Percentiles rank a stretch among this genome's conserved stretches.
Conservation (phyloP, 2,888 invertebrate genomes). For the Protula sp. region DNA sequence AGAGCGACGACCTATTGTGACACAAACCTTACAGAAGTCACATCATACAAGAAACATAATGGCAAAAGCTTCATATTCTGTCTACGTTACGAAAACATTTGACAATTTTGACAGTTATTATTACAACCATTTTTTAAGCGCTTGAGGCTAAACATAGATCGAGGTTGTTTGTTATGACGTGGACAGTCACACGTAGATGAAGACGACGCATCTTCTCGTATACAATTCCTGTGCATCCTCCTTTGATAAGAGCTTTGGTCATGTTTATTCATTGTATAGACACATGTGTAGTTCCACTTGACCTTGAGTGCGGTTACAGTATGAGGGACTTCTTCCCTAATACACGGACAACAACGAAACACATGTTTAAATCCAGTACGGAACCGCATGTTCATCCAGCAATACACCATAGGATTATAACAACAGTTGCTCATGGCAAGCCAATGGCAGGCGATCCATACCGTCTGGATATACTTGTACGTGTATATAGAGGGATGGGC, state of each 20-base stretch:
- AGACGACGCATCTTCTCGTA: no score
- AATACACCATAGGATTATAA: conserved; percentile 50
- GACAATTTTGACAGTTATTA: no score
- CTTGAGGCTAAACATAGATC: no score
- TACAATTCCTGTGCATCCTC: background rate
- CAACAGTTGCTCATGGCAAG: conserved; percentile 51
- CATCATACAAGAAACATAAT: no score
- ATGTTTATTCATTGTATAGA: background rate
- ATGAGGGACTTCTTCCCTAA: background rate
- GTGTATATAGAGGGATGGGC: conserved; percentile 27
- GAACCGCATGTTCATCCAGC: conserved; percentile 48
- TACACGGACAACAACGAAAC: conserved; percentile 15
- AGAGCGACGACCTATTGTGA: no score
- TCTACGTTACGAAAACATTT: no score
- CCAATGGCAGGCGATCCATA: conserved; percentile 44
- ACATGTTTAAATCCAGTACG: conserved; percentile 33
- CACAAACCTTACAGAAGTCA: no score
- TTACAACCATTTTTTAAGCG: no score
- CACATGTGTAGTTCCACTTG: background rate
- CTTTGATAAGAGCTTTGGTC: background rate
- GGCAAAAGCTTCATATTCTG: no score
- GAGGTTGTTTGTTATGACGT: no score
- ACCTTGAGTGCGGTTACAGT: background rate
- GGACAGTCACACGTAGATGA: no score
- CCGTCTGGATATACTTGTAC: conserved; percentile 33